Evolutionary conservation across 53 echinoderm and acorn worm species (phyloP).

Genomic region (Henricia sp.): DNA sequence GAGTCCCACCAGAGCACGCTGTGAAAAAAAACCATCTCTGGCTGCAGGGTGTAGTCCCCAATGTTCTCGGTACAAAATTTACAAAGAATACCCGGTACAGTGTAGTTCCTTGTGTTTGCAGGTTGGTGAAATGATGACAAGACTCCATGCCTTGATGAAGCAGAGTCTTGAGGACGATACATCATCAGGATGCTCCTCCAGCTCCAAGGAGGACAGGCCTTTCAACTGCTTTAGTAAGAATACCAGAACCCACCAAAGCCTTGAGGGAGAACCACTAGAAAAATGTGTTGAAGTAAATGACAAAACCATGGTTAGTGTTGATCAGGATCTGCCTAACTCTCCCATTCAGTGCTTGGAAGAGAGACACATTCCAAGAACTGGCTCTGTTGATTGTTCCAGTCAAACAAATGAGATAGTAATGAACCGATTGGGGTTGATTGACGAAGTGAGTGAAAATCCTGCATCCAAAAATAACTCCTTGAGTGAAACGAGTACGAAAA

Average conservation of each 20-base stretch:
- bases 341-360: neutral
- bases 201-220: slow-evolving; percentile 72
- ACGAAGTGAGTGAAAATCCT: neutral
- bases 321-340: neutral
- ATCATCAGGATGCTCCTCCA: slow-evolving; percentile 52
- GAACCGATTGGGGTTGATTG: neutral
- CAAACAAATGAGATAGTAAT: neutral
- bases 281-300: slow-evolving; percentile 1
- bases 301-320: neutral
- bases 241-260: slow-evolving; percentile 24
- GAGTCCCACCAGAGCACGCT: too few species aligned
- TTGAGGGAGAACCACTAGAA: slow-evolving; percentile 14
- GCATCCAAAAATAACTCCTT: neutral
- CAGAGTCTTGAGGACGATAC: slow-evolving; percentile 56
- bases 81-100: too few species aligned
- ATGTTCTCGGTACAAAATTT: too few species aligned
- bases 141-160: slow-evolving; percentile 65
- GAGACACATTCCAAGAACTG: neutral
- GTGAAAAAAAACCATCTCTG: too few species aligned
- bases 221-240: slow-evolving; percentile 76
- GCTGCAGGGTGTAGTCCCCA: too few species aligned
- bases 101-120: neutral
- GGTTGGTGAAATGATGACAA: slow-evolving; percentile 88
- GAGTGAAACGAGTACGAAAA: neutral
- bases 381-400: neutral